Evolutionary conservation across 2,888 invertebrate genomes (phyloP), one percentile per base, ranked within the genome.

Genomic region (Scaptomyza polygonia): DNA sequence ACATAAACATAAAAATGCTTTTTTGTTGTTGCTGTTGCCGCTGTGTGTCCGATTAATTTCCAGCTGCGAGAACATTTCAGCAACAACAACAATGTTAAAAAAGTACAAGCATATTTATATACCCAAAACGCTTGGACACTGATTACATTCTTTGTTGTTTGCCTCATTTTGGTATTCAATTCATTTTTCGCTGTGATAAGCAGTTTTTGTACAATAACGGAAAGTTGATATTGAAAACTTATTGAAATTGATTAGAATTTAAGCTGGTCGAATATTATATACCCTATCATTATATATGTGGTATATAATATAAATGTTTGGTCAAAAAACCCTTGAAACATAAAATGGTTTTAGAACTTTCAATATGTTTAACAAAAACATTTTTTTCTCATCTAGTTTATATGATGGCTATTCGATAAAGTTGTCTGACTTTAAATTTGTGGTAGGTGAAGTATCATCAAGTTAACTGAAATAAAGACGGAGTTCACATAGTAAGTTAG

Each of bases 31-130:
- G 82, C 72, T 67, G 71, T 18, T 30, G 58, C 57, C 39, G 72
- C 43, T 77, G 67, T 76, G 72, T 64, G 72, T 57, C 53, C 73
- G 79, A 68, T 75, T 78, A 56, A 81, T 69, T 83, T 85, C 82
- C 88, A 87, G 88, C 82, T 82, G 82, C 88, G 82, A 87, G 82
- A 87, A 85, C 86, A 87, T 81, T 87, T 85, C 76, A 59, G 53
- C 30, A 36, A 45, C 61, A 66, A 61, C 43, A 52, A 48, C 45
- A 56, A 58, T 48, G 32, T 32, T 32, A 34, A 8, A 14, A 14
- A 1, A 44, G 44, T 14, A 16, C 25, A 16, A 53, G 39, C 21
- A 39, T 12, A 36, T 29, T 34, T 14, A 12, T 42, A 56, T 65
- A 39, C 54, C 51, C 66, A 29, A 9, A 39, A 9, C 9, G 16